Percentiles rank a stretch among this genome's conserved stretches.
These are phyloP conservation scores for Aspidiotus destructor DNA, from an alignment of 2,888 invertebrate species.

Conservation along the genomic window DNA sequence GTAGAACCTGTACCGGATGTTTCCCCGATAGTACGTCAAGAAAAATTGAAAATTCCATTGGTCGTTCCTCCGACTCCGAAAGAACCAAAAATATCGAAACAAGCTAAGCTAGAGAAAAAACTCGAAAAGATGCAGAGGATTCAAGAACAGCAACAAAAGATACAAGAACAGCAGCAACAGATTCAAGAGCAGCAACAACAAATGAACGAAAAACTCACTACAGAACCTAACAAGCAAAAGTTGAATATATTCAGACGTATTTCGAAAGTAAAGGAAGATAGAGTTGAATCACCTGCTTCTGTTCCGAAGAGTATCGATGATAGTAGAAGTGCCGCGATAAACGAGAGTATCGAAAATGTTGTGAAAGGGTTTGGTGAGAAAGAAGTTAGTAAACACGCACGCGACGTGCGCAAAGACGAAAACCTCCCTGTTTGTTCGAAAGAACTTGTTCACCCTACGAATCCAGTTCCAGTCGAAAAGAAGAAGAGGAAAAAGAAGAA, in stretches of 20 bases:
- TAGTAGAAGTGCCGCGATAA: slow-evolving; percentile 9
- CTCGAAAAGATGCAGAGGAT: slow-evolving; percentile 24
- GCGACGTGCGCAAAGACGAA: slow-evolving; percentile 15
- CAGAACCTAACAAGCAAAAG: slow-evolving; percentile 75
- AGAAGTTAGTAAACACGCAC: neutral
- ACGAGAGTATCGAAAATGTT: slow-evolving; percentile 24
- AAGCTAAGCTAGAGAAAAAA: slow-evolving; percentile 7
- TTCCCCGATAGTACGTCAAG: neutral
- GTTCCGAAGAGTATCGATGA: neutral
- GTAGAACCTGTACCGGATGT: neutral
- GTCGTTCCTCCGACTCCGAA: slow-evolving; percentile 1
- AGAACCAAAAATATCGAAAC: slow-evolving; percentile 11
- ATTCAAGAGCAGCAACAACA: neutral
- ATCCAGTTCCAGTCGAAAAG: slow-evolving; percentile 3
- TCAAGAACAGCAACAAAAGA: slow-evolving; percentile 16
- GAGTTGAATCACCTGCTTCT: slow-evolving; percentile 14
- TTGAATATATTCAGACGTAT: slow-evolving; percentile 81
- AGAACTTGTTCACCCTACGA: neutral
- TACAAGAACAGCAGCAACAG: slow-evolving; percentile 9
- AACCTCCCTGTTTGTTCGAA: slow-evolving; percentile 28
- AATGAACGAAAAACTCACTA: slow-evolving; percentile 50
- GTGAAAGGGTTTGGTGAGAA: neutral
- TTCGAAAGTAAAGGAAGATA: slow-evolving; percentile 55
- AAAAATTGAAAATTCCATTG: slow-evolving; percentile 19
- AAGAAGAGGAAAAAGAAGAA: slow-evolving; percentile 22